Conservation (phyloP, 2,888 invertebrate species). For the Steinernema scapterisci region DNA sequence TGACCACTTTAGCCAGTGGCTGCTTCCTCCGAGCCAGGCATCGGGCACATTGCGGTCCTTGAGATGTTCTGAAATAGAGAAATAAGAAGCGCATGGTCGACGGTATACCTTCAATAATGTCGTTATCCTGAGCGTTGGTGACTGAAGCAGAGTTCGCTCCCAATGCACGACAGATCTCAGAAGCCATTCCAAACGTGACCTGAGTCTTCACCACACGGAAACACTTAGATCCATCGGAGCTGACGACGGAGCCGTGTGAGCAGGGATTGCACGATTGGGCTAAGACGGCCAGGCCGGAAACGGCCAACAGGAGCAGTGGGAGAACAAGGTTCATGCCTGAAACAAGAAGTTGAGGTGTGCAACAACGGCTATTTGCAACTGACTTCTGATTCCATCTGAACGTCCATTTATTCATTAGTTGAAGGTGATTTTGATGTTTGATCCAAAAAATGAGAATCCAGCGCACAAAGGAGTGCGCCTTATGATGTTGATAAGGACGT, state of each 20-base stretch:
- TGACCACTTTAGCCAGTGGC: neutral
- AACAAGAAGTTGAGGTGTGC: too few relatives aligned
- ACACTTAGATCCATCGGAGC: neutral
- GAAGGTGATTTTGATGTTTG: too few relatives aligned
- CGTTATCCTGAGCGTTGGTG: neutral
- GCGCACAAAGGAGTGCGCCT: too few relatives aligned
- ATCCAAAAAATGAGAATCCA: too few relatives aligned
- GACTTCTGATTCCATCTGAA: too few relatives aligned
- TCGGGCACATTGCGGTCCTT: neutral
- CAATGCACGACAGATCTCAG: neutral
- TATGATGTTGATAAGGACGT: too few relatives aligned
- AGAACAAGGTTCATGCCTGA: too few relatives aligned
- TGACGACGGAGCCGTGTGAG: neutral
- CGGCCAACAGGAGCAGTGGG: too few relatives aligned
- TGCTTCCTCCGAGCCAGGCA: neutral
- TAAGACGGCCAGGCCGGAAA: too few relatives aligned
- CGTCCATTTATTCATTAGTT: too few relatives aligned
- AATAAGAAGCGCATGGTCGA: neutral
- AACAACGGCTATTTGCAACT: too few relatives aligned
- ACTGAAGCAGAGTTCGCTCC: neutral
- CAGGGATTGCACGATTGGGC: neutral
- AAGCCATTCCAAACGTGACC: neutral
- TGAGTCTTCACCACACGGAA: neutral
- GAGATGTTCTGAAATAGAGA: neutral
- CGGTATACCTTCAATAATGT: neutral